Evolutionary conservation across 2,797 vertebrate genomes (phyloP).

Genomic region (Erithacus rubecula): DNA sequence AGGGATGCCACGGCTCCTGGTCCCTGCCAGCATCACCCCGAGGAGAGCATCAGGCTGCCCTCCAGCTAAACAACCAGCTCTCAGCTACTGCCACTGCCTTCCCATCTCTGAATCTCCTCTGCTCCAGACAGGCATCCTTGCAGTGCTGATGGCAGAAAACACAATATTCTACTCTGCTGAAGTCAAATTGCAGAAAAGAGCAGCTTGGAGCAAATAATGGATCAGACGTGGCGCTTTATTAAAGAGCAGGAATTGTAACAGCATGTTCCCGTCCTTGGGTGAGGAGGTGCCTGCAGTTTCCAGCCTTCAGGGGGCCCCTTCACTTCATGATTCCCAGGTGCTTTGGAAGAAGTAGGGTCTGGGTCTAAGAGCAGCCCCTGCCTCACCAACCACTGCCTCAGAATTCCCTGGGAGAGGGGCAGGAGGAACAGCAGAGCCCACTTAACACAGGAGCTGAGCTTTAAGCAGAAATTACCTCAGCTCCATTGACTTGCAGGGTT

Average conservation of each 20-base stretch:
- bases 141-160: neutral
- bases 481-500: fast-evolving
- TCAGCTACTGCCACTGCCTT: neutral
- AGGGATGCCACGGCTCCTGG: neutral
- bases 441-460: neutral
- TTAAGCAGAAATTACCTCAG: neutral
- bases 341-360: neutral
- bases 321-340: neutral
- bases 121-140: neutral
- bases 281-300: neutral
- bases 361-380: neutral
- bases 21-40: neutral
- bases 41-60: neutral
- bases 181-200: constrained; percentile 8
- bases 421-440: neutral
- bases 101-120: neutral
- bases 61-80: constrained; percentile 14
- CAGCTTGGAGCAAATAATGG: neutral
- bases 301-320: neutral
- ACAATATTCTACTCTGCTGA: neutral
- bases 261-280: neutral
- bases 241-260: neutral
- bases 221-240: neutral
- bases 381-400: neutral
- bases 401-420: neutral